Conservation (phyloP, 2,113 vertebrate species). For the Neodon shergylaensis region DNA sequence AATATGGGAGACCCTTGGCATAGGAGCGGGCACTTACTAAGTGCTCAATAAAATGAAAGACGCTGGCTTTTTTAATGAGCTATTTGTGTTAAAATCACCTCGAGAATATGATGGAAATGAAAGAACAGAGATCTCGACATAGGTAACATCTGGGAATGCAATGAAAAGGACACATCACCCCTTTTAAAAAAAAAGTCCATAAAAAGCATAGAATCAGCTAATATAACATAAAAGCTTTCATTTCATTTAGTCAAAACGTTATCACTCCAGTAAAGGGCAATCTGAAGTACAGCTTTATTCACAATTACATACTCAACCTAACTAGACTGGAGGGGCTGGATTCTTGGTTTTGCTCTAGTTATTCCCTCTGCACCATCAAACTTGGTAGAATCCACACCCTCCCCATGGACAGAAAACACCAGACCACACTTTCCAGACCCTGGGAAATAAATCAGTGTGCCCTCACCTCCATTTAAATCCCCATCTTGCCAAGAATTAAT, state of each 20-base stretch:
- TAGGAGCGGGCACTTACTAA: not conserved
- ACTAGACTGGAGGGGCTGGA: not conserved
- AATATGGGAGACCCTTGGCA: not conserved
- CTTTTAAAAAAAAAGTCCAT: not conserved
- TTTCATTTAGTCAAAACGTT: not conserved
- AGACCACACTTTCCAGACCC: not conserved
- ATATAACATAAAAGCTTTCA: constrained; percentile 17
- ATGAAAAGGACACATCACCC: not conserved
- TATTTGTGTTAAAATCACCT: constrained; percentile 30
- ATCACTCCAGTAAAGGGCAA: not conserved
- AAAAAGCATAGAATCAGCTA: not conserved
- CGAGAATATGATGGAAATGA: not conserved
- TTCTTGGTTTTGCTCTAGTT: constrained; percentile 20
- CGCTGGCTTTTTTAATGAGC: not conserved
- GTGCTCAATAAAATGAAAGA: not conserved
- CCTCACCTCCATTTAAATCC: not conserved
- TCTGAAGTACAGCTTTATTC: not conserved
- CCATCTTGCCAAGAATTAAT: not conserved
- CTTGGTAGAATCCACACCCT: not conserved
- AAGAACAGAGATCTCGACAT: not conserved
- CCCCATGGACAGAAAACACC: not conserved
- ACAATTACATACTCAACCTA: not conserved
- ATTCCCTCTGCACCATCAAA: not conserved
- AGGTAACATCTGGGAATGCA: not conserved
- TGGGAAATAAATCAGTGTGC: not conserved